A percentile compares a stretch with the other conserved stretches of the same genome.
Conservation (phyloP, 2,888 invertebrate genomes). For the Abrostola tripartita region DNA sequence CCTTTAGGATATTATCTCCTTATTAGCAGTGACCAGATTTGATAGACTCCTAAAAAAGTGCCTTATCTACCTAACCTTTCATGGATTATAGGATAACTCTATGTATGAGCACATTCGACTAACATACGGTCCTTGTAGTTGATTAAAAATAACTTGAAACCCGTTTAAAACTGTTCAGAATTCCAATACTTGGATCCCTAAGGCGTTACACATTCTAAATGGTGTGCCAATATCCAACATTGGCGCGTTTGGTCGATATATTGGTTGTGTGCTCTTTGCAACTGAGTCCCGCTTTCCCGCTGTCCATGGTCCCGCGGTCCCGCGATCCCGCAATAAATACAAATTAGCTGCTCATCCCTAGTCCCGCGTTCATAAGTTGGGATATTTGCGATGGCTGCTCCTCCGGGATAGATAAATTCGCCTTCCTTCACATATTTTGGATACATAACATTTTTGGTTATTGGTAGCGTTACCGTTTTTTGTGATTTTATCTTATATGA, state of each 20-base stretch:
- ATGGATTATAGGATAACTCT: too few species aligned
- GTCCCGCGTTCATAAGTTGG: slow-evolving; percentile 47
- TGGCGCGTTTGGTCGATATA: slow-evolving; percentile 22
- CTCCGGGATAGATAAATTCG: slow-evolving; percentile 40
- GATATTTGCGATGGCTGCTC: slow-evolving; percentile 38
- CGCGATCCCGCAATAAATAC: slow-evolving; percentile 56
- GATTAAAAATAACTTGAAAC: neutral
- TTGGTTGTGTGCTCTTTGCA: slow-evolving; percentile 34
- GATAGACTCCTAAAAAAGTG: too few species aligned
- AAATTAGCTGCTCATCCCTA: slow-evolving; percentile 56
- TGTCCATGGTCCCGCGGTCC: slow-evolving; percentile 25
- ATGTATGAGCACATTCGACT: too few species aligned
- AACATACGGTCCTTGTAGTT: too few species aligned
- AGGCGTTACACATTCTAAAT: slow-evolving; percentile 16
- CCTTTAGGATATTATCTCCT: too few species aligned
- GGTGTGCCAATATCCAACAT: slow-evolving; percentile 7
- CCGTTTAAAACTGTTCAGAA: neutral
- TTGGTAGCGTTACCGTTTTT: slow-evolving; percentile 18
- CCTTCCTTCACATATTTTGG: slow-evolving; percentile 28
- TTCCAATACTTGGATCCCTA: neutral
- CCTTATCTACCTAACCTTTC: too few species aligned
- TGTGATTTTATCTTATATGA: slow-evolving; percentile 16
- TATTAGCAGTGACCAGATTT: too few species aligned
- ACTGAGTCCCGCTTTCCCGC: slow-evolving; percentile 31
- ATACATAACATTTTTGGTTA: slow-evolving; percentile 34